phyloP scores from a whole-genome alignment of 2,888 invertebrate species.

The Acanthococcus lagerstroemiae region DNA sequence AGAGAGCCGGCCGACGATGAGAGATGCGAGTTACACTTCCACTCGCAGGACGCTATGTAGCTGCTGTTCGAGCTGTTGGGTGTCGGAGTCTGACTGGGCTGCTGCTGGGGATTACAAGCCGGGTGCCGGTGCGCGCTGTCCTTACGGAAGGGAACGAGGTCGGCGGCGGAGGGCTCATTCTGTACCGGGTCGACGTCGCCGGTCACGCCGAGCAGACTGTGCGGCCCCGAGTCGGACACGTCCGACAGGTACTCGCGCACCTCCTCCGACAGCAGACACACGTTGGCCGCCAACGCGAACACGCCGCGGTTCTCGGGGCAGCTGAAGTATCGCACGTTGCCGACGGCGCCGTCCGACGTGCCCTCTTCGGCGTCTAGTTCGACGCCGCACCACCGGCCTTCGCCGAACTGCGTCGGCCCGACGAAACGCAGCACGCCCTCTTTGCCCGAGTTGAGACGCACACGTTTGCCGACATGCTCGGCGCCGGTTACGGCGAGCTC shows the following conservation, averaged over 20 bases:
- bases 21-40: constrained; percentile 35
- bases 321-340: constrained; percentile 52
- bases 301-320: constrained; percentile 52
- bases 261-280: constrained; percentile 42
- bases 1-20: constrained; percentile 36
- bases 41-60: constrained; percentile 31
- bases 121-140: neutral
- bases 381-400: constrained; percentile 54
- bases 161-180: neutral
- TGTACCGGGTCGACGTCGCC: constrained; percentile 20
- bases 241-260: constrained; percentile 42
- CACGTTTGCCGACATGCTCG: constrained; percentile 41
- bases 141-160: constrained; percentile 41
- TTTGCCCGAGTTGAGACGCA: constrained; percentile 44
- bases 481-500: neutral
- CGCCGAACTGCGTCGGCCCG: constrained; percentile 48
- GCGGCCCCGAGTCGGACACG: constrained; percentile 44
- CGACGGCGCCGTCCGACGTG: constrained; percentile 53
- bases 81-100: constrained; percentile 30
- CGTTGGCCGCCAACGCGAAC: constrained; percentile 52
- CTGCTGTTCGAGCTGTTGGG: constrained; percentile 28
- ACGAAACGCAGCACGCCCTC: constrained; percentile 49
- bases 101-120: constrained; percentile 2
- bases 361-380: constrained; percentile 50
- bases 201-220: constrained; percentile 42